Conservation (phyloP, 1,140 invertebrate species). For the Diuraphis noxia region DNA sequence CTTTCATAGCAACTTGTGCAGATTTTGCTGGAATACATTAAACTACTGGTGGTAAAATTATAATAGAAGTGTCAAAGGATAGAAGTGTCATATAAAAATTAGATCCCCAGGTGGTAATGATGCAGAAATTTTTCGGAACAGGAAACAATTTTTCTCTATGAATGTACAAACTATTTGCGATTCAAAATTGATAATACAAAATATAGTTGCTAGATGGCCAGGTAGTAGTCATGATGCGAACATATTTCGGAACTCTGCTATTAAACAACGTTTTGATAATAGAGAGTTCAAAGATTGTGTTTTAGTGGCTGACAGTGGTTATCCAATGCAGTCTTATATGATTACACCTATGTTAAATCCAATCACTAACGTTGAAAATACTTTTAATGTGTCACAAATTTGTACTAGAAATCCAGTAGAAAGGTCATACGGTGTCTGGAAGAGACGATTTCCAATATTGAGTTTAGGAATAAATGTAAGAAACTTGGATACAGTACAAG, state of each 20-base stretch:
- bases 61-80: constrained; percentile 14
- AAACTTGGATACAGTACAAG: constrained; percentile 53
- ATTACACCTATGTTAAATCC: constrained; percentile 7
- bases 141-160: constrained; percentile 61
- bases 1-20: neutral
- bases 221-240: constrained; percentile 59
- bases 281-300: neutral
- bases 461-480: constrained; percentile 57
- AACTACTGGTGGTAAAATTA: constrained; percentile 47
- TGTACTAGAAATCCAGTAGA: constrained; percentile 61
- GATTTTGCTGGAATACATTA: constrained; percentile 45
- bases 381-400: constrained; percentile 57
- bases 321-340: constrained; percentile 21
- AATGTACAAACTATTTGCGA: constrained; percentile 61
- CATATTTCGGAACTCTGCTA: constrained; percentile 58
- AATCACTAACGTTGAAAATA: constrained; percentile 32
- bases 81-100: constrained; percentile 60
- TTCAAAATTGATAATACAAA: constrained; percentile 58
- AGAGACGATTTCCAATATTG: constrained; percentile 60
- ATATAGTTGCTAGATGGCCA: constrained; percentile 60
- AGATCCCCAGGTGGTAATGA: constrained; percentile 57
- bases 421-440: constrained; percentile 60
- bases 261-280: constrained; percentile 40
- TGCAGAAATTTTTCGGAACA: constrained; percentile 61
- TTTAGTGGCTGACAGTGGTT: constrained; percentile 57